Base-by-base conservation (phyloP, 2,113 vertebrate genomes). In the Catharus bicknelli region DNA sequence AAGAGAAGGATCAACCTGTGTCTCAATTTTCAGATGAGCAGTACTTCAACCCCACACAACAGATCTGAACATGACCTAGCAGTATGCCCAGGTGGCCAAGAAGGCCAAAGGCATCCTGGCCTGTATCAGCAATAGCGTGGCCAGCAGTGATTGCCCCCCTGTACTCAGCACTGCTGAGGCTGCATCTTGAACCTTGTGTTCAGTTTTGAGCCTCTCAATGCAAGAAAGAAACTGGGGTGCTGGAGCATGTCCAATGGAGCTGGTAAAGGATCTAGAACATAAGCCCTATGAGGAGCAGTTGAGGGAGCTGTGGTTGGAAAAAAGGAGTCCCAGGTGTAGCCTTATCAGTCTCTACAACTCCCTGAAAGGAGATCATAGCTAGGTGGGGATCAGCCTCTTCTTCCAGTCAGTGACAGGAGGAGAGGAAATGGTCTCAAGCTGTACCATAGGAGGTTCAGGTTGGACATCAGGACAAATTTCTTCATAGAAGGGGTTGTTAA, bases 221-320 rank as follows among this genome's bases (percentile, higher is more conserved):
- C 38, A 53, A 66, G 27, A 38, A n/a, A 45, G 53, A 23, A n/a
- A 53, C 5, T 34, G 29, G 45, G 25, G n/a, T n/a, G 27, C 59
- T 53, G 29, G 16, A 74, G 19, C 1, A 0, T 11, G 16, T 34
- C n/a, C 53, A 53, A 4, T 13, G 20, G 45, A 34, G 13, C n/a
- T 47, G 6, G 15, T 29, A 10, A 81, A 45, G 26, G n/a, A 19
- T 67, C 13, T 14, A n/a, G 68, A 88, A 51, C 4, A 13, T 2
- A 30, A 67, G 10, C 30, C 11, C 20, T 22, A 2, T 40, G 54
- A 54, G 29, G 14, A 54, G 23, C 20, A 45, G 47, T 54, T 61
- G 30, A 67, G 10, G 7, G 16, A 79, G 30, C 25, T 55, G 34
- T 14, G 8, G 10, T 6, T 81, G n/a, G 16, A 61, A 40, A 15